Percentiles rank a stretch among this genome's conserved stretches.
phyloP scores from a whole-genome alignment of 2,797 vertebrate genomes.

The Leptodactylus fallax region DNA sequence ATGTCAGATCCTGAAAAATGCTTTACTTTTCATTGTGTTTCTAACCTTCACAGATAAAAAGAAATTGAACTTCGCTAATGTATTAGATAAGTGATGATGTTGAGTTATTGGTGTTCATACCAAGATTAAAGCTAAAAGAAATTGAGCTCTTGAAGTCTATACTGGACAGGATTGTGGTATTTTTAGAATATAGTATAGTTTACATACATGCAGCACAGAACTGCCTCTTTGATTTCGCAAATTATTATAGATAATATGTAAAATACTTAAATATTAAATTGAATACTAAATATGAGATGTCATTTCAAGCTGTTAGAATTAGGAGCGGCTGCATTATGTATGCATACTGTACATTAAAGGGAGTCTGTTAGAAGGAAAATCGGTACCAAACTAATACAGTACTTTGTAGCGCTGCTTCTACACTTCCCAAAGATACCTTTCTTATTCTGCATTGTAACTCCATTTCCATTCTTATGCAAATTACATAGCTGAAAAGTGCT shows the following conservation, averaged over 20 bases:
- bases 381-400: too few species aligned
- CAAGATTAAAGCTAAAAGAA: neutral
- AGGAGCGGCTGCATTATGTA: too few species aligned
- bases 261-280: neutral
- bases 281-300: neutral
- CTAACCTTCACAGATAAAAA: neutral
- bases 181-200: neutral
- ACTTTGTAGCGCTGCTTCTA: too few species aligned
- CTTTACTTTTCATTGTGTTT: neutral
- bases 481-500: too few species aligned
- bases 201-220: neutral
- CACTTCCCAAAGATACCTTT: too few species aligned
- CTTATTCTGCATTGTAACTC: too few species aligned
- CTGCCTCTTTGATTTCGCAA: neutral
- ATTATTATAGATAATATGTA: neutral
- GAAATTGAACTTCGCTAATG: neutral
- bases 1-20: conserved; percentile 6
- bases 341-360: too few species aligned
- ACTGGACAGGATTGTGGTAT: neutral
- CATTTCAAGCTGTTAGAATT: neutral
- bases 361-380: too few species aligned
- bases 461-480: too few species aligned
- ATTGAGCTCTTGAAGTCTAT: neutral
- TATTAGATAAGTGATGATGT: neutral
- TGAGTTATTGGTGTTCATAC: conserved; percentile 7